Percentiles rank a stretch among this genome's conserved stretches.
Conservation (phyloP, 2,888 invertebrate species). For the Fragum sueziense region DNA sequence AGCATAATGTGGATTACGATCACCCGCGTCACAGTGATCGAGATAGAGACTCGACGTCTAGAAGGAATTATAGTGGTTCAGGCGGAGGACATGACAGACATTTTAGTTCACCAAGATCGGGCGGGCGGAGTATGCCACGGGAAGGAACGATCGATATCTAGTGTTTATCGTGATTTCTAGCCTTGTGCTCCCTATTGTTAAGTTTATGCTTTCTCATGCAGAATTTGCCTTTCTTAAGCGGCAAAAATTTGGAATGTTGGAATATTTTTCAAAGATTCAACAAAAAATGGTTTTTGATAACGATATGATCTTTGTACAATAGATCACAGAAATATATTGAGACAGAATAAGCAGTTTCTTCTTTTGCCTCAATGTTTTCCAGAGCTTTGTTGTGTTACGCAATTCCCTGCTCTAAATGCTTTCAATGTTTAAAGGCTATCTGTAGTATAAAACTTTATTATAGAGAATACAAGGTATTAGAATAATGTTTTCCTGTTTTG, state of each 20-base stretch:
- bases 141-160: conserved; percentile 63
- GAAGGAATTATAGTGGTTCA: conserved; percentile 55
- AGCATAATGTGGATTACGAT: conserved; percentile 60
- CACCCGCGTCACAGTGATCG: conserved; percentile 49
- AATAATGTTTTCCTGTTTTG: background rate
- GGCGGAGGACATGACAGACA: conserved; percentile 58
- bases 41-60: conserved; percentile 55
- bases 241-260: too few species aligned
- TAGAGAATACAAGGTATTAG: background rate
- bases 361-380: background rate
- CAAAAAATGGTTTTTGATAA: too few species aligned
- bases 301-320: too few species aligned
- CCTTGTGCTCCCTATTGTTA: background rate
- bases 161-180: conserved; percentile 17
- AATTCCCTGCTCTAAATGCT: too few species aligned
- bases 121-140: conserved; percentile 42
- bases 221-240: too few species aligned
- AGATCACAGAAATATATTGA: too few species aligned
- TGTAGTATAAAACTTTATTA: too few species aligned
- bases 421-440: too few species aligned
- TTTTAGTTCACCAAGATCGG: conserved; percentile 48
- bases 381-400: too few species aligned
- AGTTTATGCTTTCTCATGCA: background rate
- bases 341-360: background rate
- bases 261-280: too few species aligned